Evolutionary conservation across 2,888 invertebrate species (phyloP), one percentile per base, ranked within the genome.

Genomic region (Sesamia inferens): DNA sequence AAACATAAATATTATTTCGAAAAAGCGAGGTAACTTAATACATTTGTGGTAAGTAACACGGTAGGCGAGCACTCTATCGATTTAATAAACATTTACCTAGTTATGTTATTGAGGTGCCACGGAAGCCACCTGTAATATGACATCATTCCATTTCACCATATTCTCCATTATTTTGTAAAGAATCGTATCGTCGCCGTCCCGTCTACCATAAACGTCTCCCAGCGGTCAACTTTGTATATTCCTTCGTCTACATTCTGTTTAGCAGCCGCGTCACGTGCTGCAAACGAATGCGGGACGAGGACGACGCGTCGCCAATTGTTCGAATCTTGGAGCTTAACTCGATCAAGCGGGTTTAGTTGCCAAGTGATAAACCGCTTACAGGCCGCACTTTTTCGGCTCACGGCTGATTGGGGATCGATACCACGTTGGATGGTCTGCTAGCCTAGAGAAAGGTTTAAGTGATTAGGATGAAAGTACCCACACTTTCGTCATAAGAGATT

Each of bases 271-370:
- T 90, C 95, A 95, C 95, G 95, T 91, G 87, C 81, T 79, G 78
- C 91, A 90, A 93, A 94, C 93, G 94, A 95, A 92, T 90, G 90
- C 91, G 87, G 89, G 81, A 82, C 87, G 85, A 86, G 87, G 68
- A 83, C 90, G 89, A 92, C 90, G 90, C 90, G 92, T 92, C 90
- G 87, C 88, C 93, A 93, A 96, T 95, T 95, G 95, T 94, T 94
- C 91, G 93, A 95, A 96, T 95, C 95, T 95, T 95, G 95, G 90
- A 90, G 87, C 93, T 93, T 95, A 95, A 95, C 94, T 93, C 91
- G 92, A 93, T 94, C 92, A 91, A 86, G 86, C 85, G 86, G 85
- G 87, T 84, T 86, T 85, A 86, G 94, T 94, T 93, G 94, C 93
- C 89, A 83, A 88, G 93, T 83, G 92, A 93, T 94, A 95, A 94